A percentile compares a stretch with the other conserved stretches of the same genome.
phyloP scores from a whole-genome alignment of 2,113 vertebrate species.

The Calypte anna region DNA sequence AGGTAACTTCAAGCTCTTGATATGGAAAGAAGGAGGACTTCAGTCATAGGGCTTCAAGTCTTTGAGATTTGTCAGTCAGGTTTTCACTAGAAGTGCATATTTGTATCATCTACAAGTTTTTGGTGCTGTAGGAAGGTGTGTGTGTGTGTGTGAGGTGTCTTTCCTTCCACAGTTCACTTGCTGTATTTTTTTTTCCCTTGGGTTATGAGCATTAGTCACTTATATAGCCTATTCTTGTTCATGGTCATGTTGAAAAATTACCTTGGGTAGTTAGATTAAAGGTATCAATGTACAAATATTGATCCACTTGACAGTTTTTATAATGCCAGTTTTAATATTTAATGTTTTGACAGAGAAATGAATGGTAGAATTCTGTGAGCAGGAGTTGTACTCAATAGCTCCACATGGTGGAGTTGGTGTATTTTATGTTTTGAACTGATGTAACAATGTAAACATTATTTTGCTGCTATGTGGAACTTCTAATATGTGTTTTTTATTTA shows the following conservation, averaged over 20 bases:
- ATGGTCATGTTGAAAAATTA: background rate
- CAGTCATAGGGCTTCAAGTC: background rate
- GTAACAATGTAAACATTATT: background rate
- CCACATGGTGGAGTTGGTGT: constrained; percentile 71
- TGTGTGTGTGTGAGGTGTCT: background rate
- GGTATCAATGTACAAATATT: background rate
- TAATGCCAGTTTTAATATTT: background rate
- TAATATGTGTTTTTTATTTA: background rate
- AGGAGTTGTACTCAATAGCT: background rate
- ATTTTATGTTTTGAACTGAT: constrained; percentile 42
- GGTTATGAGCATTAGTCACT: background rate
- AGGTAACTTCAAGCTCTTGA: background rate
- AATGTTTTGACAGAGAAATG: background rate
- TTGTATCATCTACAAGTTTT: background rate
- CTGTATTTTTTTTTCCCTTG: background rate
- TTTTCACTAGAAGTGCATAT: background rate
- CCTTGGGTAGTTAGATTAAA: background rate
- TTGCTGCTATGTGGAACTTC: background rate
- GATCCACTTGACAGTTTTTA: background rate
- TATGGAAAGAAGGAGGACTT: background rate
- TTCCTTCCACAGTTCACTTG: background rate
- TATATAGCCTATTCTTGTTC: background rate
- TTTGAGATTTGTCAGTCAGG: background rate
- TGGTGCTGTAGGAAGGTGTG: background rate
- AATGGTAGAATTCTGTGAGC: background rate